Evolutionary conservation across 1,140 invertebrate species (phyloP), one percentile per base, ranked within the genome.

Genomic region (Heliconius eleuchia): DNA sequence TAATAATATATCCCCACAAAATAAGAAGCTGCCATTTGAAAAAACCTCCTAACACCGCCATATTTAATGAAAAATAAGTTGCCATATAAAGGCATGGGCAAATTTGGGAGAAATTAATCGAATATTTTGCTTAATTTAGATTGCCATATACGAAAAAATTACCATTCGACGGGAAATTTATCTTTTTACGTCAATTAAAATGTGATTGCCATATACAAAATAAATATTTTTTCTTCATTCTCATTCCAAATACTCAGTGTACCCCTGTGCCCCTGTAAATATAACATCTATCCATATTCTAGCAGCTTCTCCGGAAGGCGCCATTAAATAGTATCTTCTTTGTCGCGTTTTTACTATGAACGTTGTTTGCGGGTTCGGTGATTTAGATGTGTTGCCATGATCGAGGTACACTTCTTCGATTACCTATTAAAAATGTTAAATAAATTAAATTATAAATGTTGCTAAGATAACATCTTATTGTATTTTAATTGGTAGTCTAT

Each of bases 391-490:
- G 94, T 99, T 97, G 89, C 98, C 96, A 93, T 99, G 98, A 91
- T 99, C 99, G 80, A 99, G 96, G 92, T 99, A 99, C 39, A 99
- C 99, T 95, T 99, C 98, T 95, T 99, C 98, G 82, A 99, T 99
- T 16, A 98, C 97, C 98, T 99, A 90, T 75, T 42, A 23, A 74
- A 74, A 52, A 46, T 42, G 1, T 46, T 46, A 16, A 1, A 46
- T 16, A 46, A 16, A 46, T 37, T 37, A 37, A 37, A 0, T 37
- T 37, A 7, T 34, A 34, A 2, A 34, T 42, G 42, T 42, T 42
- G 42, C 42, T 42, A 13, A 42, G 42, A 42, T 42, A 13, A 13
- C 13, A 42, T 42, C 11, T 42, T 42, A 42, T 13, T 42, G 13
- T 42, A 42, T 42, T 42, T 42, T 13, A 42, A 13, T 42, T 42